Conservation (phyloP, 1,140 invertebrate genomes). For the Hycleus phaleratus region DNA sequence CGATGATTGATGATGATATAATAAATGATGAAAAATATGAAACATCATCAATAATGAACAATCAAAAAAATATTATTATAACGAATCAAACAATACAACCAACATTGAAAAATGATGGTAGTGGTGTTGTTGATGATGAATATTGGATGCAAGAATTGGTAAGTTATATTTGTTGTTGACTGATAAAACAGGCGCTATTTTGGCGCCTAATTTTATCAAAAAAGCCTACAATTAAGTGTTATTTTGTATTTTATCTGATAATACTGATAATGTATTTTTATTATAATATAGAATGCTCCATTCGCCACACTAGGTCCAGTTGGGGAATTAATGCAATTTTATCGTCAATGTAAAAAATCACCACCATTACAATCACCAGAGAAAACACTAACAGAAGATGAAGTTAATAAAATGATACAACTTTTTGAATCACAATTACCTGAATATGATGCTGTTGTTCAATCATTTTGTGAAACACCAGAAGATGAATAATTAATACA, state of each 20-base stretch:
- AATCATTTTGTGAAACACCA: slow-evolving; percentile 51
- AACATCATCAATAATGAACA: background rate
- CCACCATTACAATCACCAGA: slow-evolving; percentile 58
- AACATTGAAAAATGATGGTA: slow-evolving; percentile 1
- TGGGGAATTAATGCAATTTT: slow-evolving; percentile 67
- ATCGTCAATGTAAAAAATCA: slow-evolving; percentile 69
- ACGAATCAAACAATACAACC: background rate
- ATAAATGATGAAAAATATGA: background rate
- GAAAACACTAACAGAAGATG: slow-evolving; percentile 52
- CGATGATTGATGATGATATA: too few relatives aligned
- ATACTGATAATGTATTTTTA: too few relatives aligned
- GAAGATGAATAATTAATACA: slow-evolving; percentile 44
- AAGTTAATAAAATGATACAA: slow-evolving; percentile 63
- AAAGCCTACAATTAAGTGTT: too few relatives aligned
- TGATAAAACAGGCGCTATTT: too few relatives aligned
- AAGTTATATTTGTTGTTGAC: background rate
- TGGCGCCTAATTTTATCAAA: too few relatives aligned
- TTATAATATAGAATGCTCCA: slow-evolving; percentile 49
- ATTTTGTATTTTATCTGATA: too few relatives aligned
- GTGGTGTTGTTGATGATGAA: slow-evolving; percentile 1
- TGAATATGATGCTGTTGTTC: slow-evolving; percentile 66
- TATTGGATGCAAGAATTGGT: slow-evolving; percentile 11
- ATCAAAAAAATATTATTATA: background rate
- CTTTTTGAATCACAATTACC: slow-evolving; percentile 65
- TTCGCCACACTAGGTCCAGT: slow-evolving; percentile 50